Conservation (phyloP, 2,888 invertebrate species). For the Hirudinaria manillensis region DNA sequence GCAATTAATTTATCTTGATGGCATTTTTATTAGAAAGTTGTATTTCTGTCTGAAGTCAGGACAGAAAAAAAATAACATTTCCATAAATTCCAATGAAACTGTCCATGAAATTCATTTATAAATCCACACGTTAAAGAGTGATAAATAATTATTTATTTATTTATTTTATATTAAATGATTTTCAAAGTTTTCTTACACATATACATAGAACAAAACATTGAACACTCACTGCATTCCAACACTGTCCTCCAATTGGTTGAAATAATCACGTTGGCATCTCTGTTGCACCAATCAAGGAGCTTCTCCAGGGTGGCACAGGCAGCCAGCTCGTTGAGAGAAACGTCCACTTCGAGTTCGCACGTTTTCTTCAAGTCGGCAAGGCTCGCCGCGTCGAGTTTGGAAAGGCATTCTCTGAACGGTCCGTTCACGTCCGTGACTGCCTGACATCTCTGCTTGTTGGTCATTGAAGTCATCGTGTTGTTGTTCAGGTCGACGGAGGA, state of each 20-base stretch:
- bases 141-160: no score
- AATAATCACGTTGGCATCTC: neutral
- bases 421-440: neutral
- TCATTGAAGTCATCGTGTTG: neutral
- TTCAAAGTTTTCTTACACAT: neutral
- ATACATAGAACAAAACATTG: neutral
- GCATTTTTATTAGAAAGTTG: no score
- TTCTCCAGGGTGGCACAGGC: neutral
- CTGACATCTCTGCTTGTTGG: neutral
- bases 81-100: no score
- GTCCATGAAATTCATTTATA: no score
- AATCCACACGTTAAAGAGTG: no score
- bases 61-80: no score
- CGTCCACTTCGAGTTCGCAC: constrained; percentile 6
- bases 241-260: neutral
- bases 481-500: neutral
- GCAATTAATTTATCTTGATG: no score
- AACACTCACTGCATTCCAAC: constrained; percentile 10
- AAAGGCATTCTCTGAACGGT: neutral
- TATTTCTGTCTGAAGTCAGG: no score
- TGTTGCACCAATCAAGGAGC: neutral
- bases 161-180: neutral
- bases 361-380: neutral
- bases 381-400: neutral
- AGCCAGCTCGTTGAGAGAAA: constrained; percentile 1